These are phyloP conservation scores for Psilopsiagon aymara DNA, from an alignment of 2,113 vertebrate species.

Conservation along the genomic window DNA sequence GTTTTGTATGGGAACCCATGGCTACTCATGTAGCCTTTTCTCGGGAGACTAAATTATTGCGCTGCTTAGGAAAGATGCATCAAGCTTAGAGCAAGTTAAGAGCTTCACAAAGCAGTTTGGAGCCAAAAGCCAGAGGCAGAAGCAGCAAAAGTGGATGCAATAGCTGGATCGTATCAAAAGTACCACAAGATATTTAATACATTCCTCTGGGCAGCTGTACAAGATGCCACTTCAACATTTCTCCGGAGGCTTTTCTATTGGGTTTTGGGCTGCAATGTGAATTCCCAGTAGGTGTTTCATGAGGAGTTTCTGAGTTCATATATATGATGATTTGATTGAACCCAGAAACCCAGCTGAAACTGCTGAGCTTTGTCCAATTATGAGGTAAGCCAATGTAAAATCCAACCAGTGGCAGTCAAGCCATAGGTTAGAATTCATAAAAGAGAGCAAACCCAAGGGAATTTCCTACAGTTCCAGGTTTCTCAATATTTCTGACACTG, in stretches of 20 bases:
- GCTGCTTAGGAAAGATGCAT: neutral
- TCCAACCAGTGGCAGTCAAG: neutral
- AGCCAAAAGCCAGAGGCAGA: neutral
- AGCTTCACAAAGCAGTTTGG: neutral
- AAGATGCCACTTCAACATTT: neutral
- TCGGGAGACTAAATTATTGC: neutral
- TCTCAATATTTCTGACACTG: neutral
- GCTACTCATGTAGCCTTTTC: neutral
- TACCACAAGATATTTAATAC: neutral
- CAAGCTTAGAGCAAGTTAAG: neutral
- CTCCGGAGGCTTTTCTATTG: neutral
- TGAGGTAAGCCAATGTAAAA: neutral
- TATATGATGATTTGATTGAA: constrained; percentile 14
- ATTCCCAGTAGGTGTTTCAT: neutral
- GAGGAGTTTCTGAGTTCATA: neutral
- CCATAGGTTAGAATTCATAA: constrained; percentile 9
- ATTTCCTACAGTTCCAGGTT: neutral
- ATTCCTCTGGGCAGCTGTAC: neutral
- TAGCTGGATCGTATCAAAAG: neutral
- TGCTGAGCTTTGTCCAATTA: constrained; percentile 17
- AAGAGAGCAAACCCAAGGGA: neutral
- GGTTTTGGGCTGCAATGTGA: neutral
- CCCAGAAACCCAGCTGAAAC: neutral
- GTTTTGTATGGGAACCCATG: neutral
- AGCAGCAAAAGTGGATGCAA: neutral